Percentiles rank a stretch among this genome's conserved stretches.
phyloP scores from a whole-genome alignment of 1,140 invertebrate species.

The Telenomus remus region DNA sequence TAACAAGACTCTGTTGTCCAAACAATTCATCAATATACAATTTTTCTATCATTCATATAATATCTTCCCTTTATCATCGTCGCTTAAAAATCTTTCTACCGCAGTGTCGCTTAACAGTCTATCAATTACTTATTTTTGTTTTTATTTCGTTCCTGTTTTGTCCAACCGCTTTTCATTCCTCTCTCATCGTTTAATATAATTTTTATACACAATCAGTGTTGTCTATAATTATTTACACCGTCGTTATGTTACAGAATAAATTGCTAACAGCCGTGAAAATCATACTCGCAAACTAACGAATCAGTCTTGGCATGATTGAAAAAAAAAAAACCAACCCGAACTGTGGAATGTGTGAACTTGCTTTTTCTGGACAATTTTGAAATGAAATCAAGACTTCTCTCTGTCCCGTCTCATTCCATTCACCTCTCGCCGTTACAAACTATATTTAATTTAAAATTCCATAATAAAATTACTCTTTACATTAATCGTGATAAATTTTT shows the following conservation, averaged over 20 bases:
- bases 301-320: conserved; percentile 49
- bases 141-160: conserved; percentile 11
- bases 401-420: neutral
- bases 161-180: conserved; percentile 6
- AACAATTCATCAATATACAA: conserved; percentile 47
- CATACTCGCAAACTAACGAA: conserved; percentile 43
- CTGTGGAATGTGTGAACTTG: conserved; percentile 45
- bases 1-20: conserved; percentile 29
- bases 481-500: conserved; percentile 67
- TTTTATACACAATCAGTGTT: conserved; percentile 63
- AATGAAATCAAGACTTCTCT: conserved; percentile 10
- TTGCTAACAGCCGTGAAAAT: conserved; percentile 55
- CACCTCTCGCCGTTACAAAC: conserved; percentile 23
- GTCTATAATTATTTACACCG: conserved; percentile 61
- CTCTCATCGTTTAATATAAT: neutral
- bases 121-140: conserved; percentile 44
- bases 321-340: conserved; percentile 51
- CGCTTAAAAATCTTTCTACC: conserved; percentile 47
- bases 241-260: conserved; percentile 63
- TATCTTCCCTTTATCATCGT: conserved; percentile 10
- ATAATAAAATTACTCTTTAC: conserved; percentile 67
- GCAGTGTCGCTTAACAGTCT: conserved; percentile 42
- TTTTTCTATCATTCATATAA: conserved; percentile 53
- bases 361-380: conserved; percentile 4
- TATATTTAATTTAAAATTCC: conserved; percentile 55